phyloP scores from a whole-genome alignment of 35 echinoderm and acorn worm species.

The Apostichopus parvimensis region DNA sequence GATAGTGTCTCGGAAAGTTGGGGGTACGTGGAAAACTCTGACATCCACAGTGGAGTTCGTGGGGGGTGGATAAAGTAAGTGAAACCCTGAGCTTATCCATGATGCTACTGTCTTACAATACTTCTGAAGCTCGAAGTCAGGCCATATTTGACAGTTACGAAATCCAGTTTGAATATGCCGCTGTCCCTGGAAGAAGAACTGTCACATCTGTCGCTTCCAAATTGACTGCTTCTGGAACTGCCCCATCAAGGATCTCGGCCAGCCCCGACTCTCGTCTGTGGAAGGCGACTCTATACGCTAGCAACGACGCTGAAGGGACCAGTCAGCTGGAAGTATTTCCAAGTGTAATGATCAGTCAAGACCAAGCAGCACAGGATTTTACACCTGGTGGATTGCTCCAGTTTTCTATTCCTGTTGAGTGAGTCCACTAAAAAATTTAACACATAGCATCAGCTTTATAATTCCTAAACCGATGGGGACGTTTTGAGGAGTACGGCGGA shows the following conservation, averaged over 20 bases:
- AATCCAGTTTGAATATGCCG: not conserved
- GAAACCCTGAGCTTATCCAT: too few species aligned
- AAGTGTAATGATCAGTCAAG: not conserved
- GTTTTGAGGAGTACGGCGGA: not conserved
- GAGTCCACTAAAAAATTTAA: not conserved
- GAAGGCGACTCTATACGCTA: not conserved
- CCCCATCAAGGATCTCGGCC: not conserved
- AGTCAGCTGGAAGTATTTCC: conserved; percentile 1
- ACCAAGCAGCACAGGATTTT: not conserved
- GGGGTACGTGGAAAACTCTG: too few species aligned
- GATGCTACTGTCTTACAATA: too few species aligned
- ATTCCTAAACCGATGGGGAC: not conserved
- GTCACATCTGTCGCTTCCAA: not conserved
- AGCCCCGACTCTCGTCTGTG: not conserved
- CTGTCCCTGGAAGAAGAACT: not conserved
- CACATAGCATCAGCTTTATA: not conserved
- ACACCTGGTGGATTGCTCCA: not conserved
- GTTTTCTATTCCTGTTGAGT: not conserved
- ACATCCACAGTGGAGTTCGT: too few species aligned
- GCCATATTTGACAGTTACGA: not conserved
- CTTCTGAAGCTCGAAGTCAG: not conserved
- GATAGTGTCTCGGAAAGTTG: too few species aligned
- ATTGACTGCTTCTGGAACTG: not conserved
- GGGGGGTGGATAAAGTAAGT: too few species aligned
- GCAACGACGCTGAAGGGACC: not conserved